Evolutionary conservation across 2,113 vertebrate genomes (phyloP), one percentile per base, ranked within the genome.

Genomic region (Rhizomys pruinosus): DNA sequence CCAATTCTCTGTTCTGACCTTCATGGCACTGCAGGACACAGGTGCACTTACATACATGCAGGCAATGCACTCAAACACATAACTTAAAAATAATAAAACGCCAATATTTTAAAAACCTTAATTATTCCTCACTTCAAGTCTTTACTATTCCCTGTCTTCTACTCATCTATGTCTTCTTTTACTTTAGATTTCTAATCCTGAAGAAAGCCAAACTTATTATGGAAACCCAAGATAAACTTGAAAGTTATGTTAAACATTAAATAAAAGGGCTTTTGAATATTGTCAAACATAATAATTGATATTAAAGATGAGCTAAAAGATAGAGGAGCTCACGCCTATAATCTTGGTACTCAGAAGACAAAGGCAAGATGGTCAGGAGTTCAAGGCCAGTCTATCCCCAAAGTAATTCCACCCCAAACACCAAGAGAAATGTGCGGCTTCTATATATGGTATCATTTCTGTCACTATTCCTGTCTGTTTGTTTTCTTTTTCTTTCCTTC

Each of bases 101-200:
- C n/a, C n/a, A n/a, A n/a, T n/a, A n/a, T n/a, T n/a, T n/a, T n/a
- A n/a, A n/a, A n/a, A n/a, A n/a, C n/a, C n/a, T n/a, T n/a, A n/a
- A n/a, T n/a, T n/a, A n/a, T n/a, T n/a, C n/a, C n/a, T n/a, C n/a
- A n/a, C n/a, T n/a, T n/a, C n/a, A n/a, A n/a, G n/a, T n/a, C n/a
- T n/a, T n/a, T n/a, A n/a, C n/a, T n/a, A n/a, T n/a, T n/a, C n/a
- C n/a, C n/a, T n/a, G n/a, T n/a, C n/a, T n/a, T n/a, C n/a, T n/a
- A n/a, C n/a, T n/a, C n/a, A n/a, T n/a, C n/a, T n/a, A 84, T 55
- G 64, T 44, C 2, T 84, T 78, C 2, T 39, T 80, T 96, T 90
- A 20, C 57, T 84, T 92, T 78, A 68, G 68, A 64, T 69, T 85
- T 79, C 15, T 7, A 71, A 55, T 66, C 16, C 7, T 79, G 12